A percentile compares a stretch with the other conserved stretches of the same genome.
Conservation (phyloP, 2,888 invertebrate genomes). For the Scaptomyza tumidula region DNA sequence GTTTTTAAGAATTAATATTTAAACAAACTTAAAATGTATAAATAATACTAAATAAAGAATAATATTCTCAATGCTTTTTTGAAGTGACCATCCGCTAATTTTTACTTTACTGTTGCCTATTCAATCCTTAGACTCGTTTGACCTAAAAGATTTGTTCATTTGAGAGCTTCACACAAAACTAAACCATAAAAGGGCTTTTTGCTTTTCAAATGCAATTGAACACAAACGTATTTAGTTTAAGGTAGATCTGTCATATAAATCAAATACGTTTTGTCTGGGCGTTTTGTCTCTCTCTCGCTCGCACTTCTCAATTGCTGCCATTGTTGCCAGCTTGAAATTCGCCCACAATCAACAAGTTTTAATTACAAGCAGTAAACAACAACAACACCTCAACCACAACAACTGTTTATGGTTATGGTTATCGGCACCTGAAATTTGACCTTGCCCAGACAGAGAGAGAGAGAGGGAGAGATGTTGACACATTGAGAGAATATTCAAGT, state of each 20-base stretch:
- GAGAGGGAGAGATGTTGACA: not conserved
- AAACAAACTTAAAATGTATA: too few species aligned
- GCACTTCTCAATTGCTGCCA: not conserved
- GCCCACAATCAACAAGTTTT: conserved; percentile 77
- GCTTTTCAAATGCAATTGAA: conserved; percentile 1
- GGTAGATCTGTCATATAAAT: conserved; percentile 52
- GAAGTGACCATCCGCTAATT: too few species aligned
- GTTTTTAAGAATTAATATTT: too few species aligned
- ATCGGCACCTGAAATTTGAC: conserved; percentile 52
- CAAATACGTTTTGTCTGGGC: conserved; percentile 46
- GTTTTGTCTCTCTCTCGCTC: conserved; percentile 7
- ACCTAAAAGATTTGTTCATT: conserved; percentile 15
- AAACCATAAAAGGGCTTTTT: conserved; percentile 28
- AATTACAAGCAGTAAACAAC: conserved; percentile 56
- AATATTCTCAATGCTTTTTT: too few species aligned
- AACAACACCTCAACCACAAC: conserved; percentile 42
- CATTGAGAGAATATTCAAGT: not conserved
- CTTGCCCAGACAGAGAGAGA: conserved; percentile 30
- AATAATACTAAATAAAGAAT: too few species aligned
- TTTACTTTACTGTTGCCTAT: not conserved
- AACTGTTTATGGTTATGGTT: conserved; percentile 59
- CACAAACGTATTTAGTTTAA: conserved; percentile 14
- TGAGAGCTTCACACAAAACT: not conserved
- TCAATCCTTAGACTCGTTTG: not conserved
- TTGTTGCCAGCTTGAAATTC: conserved; percentile 13